Base-by-base conservation (phyloP, 1,140 invertebrate species). In the Diachasma alloeum region DNA sequence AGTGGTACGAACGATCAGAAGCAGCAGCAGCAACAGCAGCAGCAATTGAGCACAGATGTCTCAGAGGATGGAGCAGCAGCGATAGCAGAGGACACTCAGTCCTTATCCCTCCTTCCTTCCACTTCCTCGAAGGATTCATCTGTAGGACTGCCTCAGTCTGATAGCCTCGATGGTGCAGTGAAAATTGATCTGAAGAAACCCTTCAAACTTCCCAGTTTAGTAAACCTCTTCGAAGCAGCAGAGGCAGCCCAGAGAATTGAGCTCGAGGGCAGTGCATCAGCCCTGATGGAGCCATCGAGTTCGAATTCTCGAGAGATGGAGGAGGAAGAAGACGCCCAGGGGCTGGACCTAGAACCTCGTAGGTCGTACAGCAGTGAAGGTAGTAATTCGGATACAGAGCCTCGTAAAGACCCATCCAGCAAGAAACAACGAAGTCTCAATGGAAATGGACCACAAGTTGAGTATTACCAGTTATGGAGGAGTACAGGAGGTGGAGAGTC, bases 391-490 rank as follows among this genome's bases (percentile, higher is more conserved):
- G 88, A 90, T 78, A 86, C 86, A 44, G 88, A 90, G 78, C 86
- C 84, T 15, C 87, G 87, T 4, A 73, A 63, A 24, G 26, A 72
- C 42, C 82, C 79, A 68, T 83, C 79, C 48, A 86, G 82, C 75
- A 86, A 86, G 76, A 78, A 72, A 24, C 82, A 86, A 66, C 36
- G 68, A 46, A 48, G 36, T 39, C 63, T 77, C 15, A 86, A 86
- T 76, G 84, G 81, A 56, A 31, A 79, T 42, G 68, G 79, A 72
- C 77, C 79, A 8, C 84, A 85, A 72, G 85, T 86, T 15, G 87
- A 90, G 72, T 90, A 90, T 78, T 90, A 89, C 79, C 88, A 90
- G 42, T 71, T 90, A 0, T 90, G 88, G 88, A 83, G 88, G n/a
- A 90, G 88, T 74, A 89, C 86, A n/a, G 88, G 82, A 31, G 87